Evolutionary conservation across 2,888 invertebrate genomes (phyloP).

Genomic region (Omphaloscelis lunosa): DNA sequence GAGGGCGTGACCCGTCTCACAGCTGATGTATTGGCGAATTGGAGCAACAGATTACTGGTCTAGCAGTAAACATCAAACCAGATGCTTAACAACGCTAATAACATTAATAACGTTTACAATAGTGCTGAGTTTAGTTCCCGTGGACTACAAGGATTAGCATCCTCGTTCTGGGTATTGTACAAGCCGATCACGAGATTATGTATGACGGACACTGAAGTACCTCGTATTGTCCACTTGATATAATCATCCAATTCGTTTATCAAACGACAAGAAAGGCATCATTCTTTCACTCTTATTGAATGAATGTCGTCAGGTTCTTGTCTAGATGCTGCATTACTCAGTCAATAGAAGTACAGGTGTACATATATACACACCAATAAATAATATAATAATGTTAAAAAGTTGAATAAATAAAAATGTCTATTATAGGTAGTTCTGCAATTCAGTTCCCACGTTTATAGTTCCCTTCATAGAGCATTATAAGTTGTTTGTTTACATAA

Average conservation of each 20-base stretch:
- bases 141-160: background rate
- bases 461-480: slow-evolving; percentile 32
- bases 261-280: slow-evolving; percentile 5
- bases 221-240: background rate
- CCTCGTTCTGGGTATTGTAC: slow-evolving; percentile 5
- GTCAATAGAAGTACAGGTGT: background rate
- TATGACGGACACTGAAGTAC: background rate
- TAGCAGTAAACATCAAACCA: slow-evolving; percentile 53
- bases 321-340: background rate
- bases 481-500: slow-evolving; percentile 56
- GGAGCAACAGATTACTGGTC: slow-evolving; percentile 66
- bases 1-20: slow-evolving; percentile 79
- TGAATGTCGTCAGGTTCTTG: background rate
- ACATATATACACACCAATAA: no score
- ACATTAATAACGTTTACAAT: slow-evolving; percentile 11
- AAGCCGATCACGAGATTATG: background rate
- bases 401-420: background rate
- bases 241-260: slow-evolving; percentile 27
- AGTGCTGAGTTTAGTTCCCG: background rate
- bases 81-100: slow-evolving; percentile 15
- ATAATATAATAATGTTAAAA: no score
- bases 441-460: slow-evolving; percentile 35
- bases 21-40: slow-evolving; percentile 81
- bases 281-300: slow-evolving; percentile 2
- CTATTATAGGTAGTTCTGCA: background rate